Conservation (phyloP, 2,113 vertebrate species). For the Poeciliopsis turrubarensis region DNA sequence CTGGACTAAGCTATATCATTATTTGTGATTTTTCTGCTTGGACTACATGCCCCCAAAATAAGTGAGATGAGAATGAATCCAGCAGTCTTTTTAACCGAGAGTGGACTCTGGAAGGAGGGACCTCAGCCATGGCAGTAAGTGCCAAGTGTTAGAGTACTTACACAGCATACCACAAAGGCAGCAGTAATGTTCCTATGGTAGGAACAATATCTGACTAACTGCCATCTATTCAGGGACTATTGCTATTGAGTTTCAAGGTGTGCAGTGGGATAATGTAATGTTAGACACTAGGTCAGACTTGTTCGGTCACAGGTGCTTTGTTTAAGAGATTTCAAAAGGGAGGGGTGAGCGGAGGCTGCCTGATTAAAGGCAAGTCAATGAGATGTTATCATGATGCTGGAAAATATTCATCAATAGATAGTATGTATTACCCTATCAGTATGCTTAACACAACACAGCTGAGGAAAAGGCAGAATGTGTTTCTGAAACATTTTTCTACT, state of each 20-base stretch:
- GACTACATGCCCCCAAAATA: neutral
- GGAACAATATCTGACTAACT: slow-evolving; percentile 64
- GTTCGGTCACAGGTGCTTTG: slow-evolving; percentile 73
- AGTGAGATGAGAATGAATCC: slow-evolving; percentile 34
- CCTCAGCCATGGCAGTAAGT: slow-evolving; percentile 57
- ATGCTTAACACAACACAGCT: slow-evolving; percentile 34
- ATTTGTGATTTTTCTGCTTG: too few relatives aligned
- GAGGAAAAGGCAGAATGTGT: slow-evolving; percentile 36
- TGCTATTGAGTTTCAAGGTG: slow-evolving; percentile 66
- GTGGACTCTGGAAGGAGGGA: slow-evolving; percentile 46
- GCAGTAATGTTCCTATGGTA: slow-evolving; percentile 61
- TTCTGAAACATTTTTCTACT: neutral
- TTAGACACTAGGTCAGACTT: slow-evolving; percentile 70
- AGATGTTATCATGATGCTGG: slow-evolving; percentile 60
- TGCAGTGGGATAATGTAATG: slow-evolving; percentile 68
- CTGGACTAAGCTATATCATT: too few relatives aligned
- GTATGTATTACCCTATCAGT: slow-evolving; percentile 30
- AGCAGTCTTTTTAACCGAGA: slow-evolving; percentile 21
- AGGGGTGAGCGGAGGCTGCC: slow-evolving; percentile 23
- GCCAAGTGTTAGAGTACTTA: slow-evolving; percentile 74
- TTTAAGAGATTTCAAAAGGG: slow-evolving; percentile 68
- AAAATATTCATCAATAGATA: slow-evolving; percentile 55
- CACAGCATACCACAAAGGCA: slow-evolving; percentile 68
- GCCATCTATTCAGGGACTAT: slow-evolving; percentile 47
- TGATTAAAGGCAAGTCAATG: slow-evolving; percentile 62